Evolutionary conservation across 2,888 invertebrate species (phyloP), one percentile per base, ranked within the genome.

Genomic region (Seira musarum): DNA sequence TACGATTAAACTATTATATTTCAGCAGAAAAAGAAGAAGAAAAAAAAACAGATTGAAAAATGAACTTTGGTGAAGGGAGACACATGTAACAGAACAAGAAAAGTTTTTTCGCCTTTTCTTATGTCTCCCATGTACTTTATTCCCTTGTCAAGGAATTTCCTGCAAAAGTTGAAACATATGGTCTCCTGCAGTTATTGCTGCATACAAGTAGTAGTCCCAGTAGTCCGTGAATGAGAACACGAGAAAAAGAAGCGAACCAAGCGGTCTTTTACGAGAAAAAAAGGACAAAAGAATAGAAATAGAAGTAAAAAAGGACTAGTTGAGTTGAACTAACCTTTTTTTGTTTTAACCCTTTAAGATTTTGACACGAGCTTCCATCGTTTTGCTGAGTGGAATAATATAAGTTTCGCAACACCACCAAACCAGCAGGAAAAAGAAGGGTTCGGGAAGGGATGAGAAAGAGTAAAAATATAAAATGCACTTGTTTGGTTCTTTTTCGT

Each of bases 281-380:
- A n/a, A n/a, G n/a, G n/a, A n/a, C n/a, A n/a, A n/a, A n/a, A n/a
- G n/a, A n/a, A n/a, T 70, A 40, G 71, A 8, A 30, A 30, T n/a
- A 15, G 64, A 77, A 65, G 10, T 40, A 17, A 22, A 57, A 69
- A 69, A 60, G 40, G 6, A 66, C 49, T 63, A 53, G 10, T 49
- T n/a, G n/a, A n/a, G n/a, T n/a, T 63, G 68, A 65, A 64, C 53
- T 69, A 57, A 69, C 57, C 66, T 69, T 63, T 53, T 68, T 75
- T 71, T 77, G 77, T 77, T 60, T 77, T 77, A 77, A 77, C 77
- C 77, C 77, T 77, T 77, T 40, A 40, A 5, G 40, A 66, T 35
- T 5, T 21, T 66, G 35, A 70, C 13, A 70, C 21, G 60, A 70
- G 60, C 57, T 40, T 15, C 49, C 67, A 67, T n/a, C n/a, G n/a